phyloP scores from a whole-genome alignment of 1,140 invertebrate genomes.

The Hestina assimilis region DNA sequence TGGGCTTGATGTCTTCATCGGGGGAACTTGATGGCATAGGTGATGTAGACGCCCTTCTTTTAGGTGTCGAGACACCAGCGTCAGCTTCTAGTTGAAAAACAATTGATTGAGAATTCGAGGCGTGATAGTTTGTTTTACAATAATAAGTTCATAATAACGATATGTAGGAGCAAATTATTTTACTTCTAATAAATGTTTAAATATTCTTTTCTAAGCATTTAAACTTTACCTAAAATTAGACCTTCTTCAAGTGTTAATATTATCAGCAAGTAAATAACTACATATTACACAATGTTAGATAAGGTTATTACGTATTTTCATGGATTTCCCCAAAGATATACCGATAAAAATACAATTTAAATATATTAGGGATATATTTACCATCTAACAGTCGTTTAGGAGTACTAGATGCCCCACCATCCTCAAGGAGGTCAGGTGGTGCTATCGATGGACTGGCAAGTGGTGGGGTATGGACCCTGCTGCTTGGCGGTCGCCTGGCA shows the following conservation, averaged over 20 bases:
- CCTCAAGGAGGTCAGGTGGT: slow-evolving; percentile 81
- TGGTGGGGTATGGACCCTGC: slow-evolving; percentile 82
- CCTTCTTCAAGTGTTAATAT: no score
- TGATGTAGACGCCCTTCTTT: slow-evolving; percentile 82
- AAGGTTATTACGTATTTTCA: not conserved
- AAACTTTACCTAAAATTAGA: no score
- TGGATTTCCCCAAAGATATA: no score
- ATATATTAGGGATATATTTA: slow-evolving; percentile 36
- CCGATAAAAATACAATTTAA: not conserved
- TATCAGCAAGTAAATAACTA: no score
- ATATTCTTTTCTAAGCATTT: no score
- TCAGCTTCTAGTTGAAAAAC: slow-evolving; percentile 56
- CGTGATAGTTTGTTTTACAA: no score
- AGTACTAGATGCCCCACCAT: slow-evolving; percentile 84
- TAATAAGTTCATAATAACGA: no score
- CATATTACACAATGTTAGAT: not conserved
- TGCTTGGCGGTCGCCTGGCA: slow-evolving; percentile 78
- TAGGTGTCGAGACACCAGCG: slow-evolving; percentile 79
- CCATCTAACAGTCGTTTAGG: slow-evolving; percentile 82
- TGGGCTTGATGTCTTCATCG: slow-evolving; percentile 84
- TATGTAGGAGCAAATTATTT: no score
- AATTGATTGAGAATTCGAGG: not conserved
- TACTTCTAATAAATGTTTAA: no score
- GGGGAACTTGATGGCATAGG: slow-evolving; percentile 81
- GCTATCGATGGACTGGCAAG: slow-evolving; percentile 80